These are phyloP conservation scores for Scytalopus superciliaris DNA, from an alignment of 2,113 vertebrate species.

Conservation along the genomic window DNA sequence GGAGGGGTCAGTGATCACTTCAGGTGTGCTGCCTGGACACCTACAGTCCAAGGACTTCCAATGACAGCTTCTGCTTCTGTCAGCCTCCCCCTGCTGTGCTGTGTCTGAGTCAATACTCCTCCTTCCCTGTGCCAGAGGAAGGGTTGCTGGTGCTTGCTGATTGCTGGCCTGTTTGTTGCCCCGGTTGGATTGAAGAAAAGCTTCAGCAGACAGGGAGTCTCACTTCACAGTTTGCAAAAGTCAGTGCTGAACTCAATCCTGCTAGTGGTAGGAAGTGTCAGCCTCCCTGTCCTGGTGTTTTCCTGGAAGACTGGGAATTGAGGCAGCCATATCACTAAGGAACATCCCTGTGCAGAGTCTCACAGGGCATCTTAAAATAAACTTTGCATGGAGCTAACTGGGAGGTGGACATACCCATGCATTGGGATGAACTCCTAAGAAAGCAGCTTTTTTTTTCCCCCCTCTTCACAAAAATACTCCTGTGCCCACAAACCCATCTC, in stretches of 20 bases:
- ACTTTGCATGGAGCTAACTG: neutral
- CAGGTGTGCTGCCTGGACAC: accelerated
- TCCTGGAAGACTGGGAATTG: accelerated
- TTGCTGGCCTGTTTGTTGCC: neutral
- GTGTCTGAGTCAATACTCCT: neutral
- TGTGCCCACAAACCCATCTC: neutral
- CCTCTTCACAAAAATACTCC: neutral
- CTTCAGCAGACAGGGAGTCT: accelerated
- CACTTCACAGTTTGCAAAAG: neutral
- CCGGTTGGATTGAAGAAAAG: no score
- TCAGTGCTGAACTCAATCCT: no score
- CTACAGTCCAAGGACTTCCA: neutral
- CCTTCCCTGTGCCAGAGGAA: neutral
- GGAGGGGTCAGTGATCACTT: accelerated
- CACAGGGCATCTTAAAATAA: neutral
- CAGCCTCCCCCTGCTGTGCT: neutral
- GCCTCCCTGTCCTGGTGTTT: neutral
- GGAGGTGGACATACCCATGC: neutral
- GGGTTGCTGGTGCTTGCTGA: neutral
- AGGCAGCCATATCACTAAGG: neutral
- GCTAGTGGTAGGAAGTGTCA: accelerated
- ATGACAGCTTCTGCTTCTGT: neutral
- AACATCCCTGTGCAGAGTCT: neutral
- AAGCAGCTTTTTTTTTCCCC: neutral
- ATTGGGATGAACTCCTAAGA: neutral